Percentiles rank a stretch among this genome's conserved stretches.
These are phyloP conservation scores for Eremophila alpestris DNA, from an alignment of 2,797 vertebrate genomes.

Conservation along the genomic window DNA sequence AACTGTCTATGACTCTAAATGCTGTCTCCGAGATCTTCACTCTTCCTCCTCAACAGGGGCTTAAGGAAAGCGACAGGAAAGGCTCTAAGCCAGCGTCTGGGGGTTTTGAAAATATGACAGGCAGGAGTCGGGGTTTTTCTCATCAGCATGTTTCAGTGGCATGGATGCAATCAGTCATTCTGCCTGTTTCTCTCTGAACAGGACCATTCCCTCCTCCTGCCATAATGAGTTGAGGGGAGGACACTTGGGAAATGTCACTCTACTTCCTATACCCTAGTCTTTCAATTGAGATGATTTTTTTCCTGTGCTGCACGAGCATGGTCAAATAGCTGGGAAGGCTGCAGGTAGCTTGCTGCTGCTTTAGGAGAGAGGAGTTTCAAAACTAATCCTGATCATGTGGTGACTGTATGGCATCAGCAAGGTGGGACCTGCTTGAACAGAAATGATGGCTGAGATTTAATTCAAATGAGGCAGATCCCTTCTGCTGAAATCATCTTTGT, in stretches of 20 bases:
- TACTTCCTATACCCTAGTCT: background rate
- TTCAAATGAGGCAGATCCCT: background rate
- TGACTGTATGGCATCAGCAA: accelerated
- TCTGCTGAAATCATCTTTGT: background rate
- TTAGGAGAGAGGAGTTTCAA: background rate
- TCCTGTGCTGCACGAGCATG: background rate
- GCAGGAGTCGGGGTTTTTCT: conserved; percentile 43
- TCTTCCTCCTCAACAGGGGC: conserved; percentile 61
- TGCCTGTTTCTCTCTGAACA: background rate
- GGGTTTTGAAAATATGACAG: conserved; percentile 67
- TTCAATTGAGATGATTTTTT: background rate
- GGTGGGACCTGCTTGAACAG: background rate
- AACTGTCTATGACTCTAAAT: conserved; percentile 68
- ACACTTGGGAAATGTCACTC: background rate
- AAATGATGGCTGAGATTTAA: background rate
- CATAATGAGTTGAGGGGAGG: background rate
- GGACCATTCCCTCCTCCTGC: conserved; percentile 4
- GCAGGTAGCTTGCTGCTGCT: background rate
- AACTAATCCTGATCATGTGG: background rate
- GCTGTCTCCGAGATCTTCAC: conserved; percentile 55
- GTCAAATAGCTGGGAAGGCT: background rate
- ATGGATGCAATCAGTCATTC: conserved; percentile 51
- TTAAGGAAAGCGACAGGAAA: conserved; percentile 66
- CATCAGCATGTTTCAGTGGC: conserved; percentile 48
- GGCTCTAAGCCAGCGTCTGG: conserved; percentile 39